Evolutionary conservation across 2,888 invertebrate genomes (phyloP).

Genomic region (Polymixis flavicincta): DNA sequence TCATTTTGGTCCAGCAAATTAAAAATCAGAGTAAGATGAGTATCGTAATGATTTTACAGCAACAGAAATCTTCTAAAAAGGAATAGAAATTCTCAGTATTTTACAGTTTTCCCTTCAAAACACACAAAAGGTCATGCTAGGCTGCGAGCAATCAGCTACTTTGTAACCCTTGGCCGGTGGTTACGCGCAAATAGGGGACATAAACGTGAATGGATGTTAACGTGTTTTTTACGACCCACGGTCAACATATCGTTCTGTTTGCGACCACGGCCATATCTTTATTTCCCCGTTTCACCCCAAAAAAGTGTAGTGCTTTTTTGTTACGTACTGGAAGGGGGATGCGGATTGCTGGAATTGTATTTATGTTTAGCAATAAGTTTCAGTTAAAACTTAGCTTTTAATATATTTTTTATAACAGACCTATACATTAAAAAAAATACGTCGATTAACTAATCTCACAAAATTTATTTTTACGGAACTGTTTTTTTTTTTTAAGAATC

Average conservation of each 20-base stretch:
- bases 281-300: slow-evolving; percentile 81
- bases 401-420: not conserved
- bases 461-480: not conserved
- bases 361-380: slow-evolving; percentile 44
- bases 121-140: slow-evolving; percentile 76
- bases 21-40: no score
- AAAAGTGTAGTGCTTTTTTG: slow-evolving; percentile 78
- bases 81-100: not conserved
- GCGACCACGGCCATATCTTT: slow-evolving; percentile 87
- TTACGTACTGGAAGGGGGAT: slow-evolving; percentile 52
- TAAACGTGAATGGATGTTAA: slow-evolving; percentile 90
- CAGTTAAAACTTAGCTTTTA: not conserved
- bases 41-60: not conserved
- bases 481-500: not conserved
- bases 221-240: slow-evolving; percentile 89
- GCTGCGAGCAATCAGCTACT: slow-evolving; percentile 86
- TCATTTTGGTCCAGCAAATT: no score
- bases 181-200: slow-evolving; percentile 87
- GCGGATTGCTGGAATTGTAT: slow-evolving; percentile 48
- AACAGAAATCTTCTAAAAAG: not conserved
- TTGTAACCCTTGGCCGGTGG: slow-evolving; percentile 84
- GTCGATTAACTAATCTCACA: not conserved
- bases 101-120: slow-evolving; percentile 54
- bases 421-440: not conserved
- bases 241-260: slow-evolving; percentile 89